Conservation (phyloP, 2,888 invertebrate species). For the Terebella lapidaria region DNA sequence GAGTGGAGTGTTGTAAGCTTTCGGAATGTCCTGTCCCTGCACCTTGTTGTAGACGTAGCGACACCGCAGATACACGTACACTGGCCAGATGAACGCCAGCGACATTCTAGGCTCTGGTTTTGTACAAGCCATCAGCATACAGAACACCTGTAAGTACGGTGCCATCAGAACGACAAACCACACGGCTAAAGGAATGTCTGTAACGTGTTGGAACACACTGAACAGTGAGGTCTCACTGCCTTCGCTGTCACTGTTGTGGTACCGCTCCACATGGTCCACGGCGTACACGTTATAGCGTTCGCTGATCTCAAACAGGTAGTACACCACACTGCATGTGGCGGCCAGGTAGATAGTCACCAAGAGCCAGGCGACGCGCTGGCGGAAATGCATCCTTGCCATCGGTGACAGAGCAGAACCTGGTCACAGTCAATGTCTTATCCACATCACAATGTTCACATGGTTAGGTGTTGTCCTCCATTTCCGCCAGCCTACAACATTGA, state of each 20-base stretch:
- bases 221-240: not conserved
- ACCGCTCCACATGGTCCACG: constrained; percentile 38
- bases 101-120: constrained; percentile 38
- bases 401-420: too few species aligned
- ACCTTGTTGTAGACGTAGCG: not conserved
- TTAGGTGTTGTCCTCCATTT: too few species aligned
- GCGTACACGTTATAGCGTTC: constrained; percentile 41
- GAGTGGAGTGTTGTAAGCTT: constrained; percentile 27
- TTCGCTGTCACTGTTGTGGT: constrained; percentile 22
- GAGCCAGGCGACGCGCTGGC: constrained; percentile 47
- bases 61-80: constrained; percentile 28
- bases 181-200: constrained; percentile 37
- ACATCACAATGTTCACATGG: too few species aligned
- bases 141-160: constrained; percentile 42
- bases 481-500: too few species aligned
- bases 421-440: too few species aligned
- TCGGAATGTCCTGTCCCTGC: not conserved
- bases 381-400: constrained; percentile 38
- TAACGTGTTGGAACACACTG: constrained; percentile 30
- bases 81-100: constrained; percentile 43
- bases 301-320: constrained; percentile 47
- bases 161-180: constrained; percentile 36
- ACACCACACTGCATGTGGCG: constrained; percentile 35
- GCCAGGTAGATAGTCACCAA: constrained; percentile 33
- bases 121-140: constrained; percentile 44